Evolutionary conservation across 1,140 invertebrate species (phyloP).

Genomic region (Drosophila pseudoananassae): DNA sequence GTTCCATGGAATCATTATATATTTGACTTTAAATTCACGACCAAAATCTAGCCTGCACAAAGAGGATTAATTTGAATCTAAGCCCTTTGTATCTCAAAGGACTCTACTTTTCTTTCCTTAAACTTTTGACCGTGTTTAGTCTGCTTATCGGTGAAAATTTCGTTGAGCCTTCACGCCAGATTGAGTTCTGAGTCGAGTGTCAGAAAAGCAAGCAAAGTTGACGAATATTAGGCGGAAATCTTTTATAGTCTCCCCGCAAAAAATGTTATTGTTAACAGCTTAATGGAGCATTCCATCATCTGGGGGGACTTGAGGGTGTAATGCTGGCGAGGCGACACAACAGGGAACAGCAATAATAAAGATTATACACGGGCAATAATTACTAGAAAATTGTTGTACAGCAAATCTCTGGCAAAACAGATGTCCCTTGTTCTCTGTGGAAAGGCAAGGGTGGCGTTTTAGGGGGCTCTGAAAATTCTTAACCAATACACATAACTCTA

Average conservation of each 20-base stretch:
- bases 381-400: conserved; percentile 61
- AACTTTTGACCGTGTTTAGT: conserved; percentile 16
- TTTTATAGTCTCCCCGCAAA: conserved; percentile 22
- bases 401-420: conserved; percentile 45
- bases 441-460: neutral
- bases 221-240: conserved; percentile 40
- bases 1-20: no score
- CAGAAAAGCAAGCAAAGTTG: conserved; percentile 35
- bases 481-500: neutral
- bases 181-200: conserved; percentile 39
- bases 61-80: conserved; percentile 5
- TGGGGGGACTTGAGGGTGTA: conserved; percentile 7
- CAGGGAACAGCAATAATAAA: conserved; percentile 74
- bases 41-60: neutral
- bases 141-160: conserved; percentile 29
- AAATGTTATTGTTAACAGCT: conserved; percentile 79
- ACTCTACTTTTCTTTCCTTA: neutral
- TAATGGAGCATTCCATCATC: conserved; percentile 75
- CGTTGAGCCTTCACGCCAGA: conserved; percentile 25
- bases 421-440: conserved; percentile 29
- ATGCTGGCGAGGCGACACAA: conserved; percentile 15
- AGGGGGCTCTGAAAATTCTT: neutral
- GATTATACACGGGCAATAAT: conserved; percentile 81
- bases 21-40: no score
- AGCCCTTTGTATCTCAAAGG: neutral